phyloP scores from a whole-genome alignment of 2,797 vertebrate genomes.

The Chiroxiphia lanceolata region DNA sequence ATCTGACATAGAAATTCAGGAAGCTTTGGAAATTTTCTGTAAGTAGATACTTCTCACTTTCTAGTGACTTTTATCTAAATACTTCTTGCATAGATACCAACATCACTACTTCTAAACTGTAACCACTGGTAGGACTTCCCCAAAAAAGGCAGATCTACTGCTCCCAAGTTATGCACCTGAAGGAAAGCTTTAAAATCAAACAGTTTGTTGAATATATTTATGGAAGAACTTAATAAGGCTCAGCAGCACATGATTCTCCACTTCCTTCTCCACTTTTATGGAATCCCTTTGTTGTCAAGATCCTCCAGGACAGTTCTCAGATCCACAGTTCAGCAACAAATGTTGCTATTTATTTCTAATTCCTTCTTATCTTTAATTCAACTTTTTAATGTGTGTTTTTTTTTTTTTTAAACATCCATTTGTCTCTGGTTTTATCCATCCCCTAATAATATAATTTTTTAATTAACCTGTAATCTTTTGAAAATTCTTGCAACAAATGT shows the following conservation, averaged over 20 bases:
- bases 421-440: not conserved
- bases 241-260: fast-evolving
- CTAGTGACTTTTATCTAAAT: not conserved
- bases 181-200: not conserved
- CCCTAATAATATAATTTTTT: not conserved
- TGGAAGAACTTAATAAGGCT: not conserved
- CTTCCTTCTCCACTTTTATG: not conserved
- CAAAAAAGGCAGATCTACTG: not conserved
- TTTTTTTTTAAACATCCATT: not conserved
- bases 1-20: not conserved
- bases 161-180: fast-evolving
- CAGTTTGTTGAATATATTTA: not conserved
- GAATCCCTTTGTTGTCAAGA: not conserved
- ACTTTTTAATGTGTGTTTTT: not conserved
- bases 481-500: not conserved
- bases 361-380: not conserved
- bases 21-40: not conserved
- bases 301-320: not conserved
- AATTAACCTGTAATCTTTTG: not conserved
- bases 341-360: not conserved
- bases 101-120: not conserved
- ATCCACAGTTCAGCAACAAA: not conserved
- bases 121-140: not conserved
- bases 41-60: not conserved
- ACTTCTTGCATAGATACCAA: fast-evolving